Evolutionary conservation across 2,113 vertebrate species (phyloP).

Genomic region (Ictidomys tridecemlineatus): DNA sequence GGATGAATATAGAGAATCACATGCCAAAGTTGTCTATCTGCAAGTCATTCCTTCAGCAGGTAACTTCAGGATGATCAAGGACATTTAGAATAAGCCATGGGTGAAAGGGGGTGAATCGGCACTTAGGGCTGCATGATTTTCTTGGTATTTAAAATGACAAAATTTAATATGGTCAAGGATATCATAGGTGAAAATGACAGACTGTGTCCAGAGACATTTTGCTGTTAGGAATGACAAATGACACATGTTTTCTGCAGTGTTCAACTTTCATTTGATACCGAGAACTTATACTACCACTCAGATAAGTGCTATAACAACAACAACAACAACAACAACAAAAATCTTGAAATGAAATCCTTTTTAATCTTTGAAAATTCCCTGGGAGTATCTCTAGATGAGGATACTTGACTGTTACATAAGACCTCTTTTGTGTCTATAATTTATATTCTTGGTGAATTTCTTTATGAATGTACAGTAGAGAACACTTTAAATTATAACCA

Average conservation of each 20-base stretch:
- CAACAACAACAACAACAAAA: neutral
- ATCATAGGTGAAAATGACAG: constrained; percentile 32
- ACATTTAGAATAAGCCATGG: neutral
- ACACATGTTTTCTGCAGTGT: neutral
- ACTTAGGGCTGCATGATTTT: neutral
- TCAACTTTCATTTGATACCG: constrained; percentile 34
- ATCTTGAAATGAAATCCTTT: constrained; percentile 27
- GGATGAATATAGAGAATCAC: neutral
- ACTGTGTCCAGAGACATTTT: neutral
- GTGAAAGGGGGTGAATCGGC: neutral
- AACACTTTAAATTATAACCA: neutral
- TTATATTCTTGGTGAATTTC: constrained; percentile 43
- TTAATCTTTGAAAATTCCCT: constrained; percentile 42
- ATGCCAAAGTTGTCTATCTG: neutral
- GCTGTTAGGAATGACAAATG: constrained; percentile 9
- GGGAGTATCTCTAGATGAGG: constrained; percentile 1
- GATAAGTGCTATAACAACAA: neutral
- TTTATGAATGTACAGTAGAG: neutral
- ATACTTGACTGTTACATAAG: neutral
- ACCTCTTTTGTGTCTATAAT: neutral
- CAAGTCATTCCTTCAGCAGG: neutral
- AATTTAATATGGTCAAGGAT: constrained; percentile 19
- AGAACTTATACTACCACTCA: neutral
- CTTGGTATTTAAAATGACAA: constrained; percentile 16
- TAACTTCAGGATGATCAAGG: too few species aligned